Evolutionary conservation across 2,797 vertebrate species (phyloP).

Genomic region (Psittacula derbiana): DNA sequence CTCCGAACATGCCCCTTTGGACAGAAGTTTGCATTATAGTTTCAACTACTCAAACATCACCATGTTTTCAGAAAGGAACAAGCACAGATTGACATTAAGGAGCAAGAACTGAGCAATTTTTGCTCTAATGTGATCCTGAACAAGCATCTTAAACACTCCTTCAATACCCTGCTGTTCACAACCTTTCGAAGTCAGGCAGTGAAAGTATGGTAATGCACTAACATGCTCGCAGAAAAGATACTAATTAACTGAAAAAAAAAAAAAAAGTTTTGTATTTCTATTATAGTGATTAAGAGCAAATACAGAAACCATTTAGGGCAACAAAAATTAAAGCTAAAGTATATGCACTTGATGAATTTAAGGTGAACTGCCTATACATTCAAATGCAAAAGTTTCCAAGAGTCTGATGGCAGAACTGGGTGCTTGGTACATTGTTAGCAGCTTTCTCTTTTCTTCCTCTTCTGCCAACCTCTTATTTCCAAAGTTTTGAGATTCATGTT

Average conservation of each 20-base stretch:
- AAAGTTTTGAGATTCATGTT: neutral
- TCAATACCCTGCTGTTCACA: neutral
- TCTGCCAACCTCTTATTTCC: neutral
- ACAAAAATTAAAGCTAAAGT: too few relatives aligned
- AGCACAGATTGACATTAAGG: neutral
- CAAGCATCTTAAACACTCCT: rapidly evolving
- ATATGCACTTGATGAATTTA: neutral
- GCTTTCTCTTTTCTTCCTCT: neutral
- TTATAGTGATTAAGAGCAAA: neutral
- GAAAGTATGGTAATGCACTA: neutral
- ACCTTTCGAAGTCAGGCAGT: neutral
- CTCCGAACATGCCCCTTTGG: neutral
- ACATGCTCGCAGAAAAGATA: neutral
- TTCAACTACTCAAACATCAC: neutral
- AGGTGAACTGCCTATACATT: neutral
- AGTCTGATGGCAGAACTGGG: neutral
- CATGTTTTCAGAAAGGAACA: neutral
- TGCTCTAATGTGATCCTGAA: neutral
- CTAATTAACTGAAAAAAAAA: neutral
- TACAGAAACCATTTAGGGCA: neutral
- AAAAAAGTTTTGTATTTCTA: neutral
- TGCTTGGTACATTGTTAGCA: neutral
- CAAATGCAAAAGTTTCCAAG: neutral
- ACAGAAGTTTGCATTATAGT: neutral
- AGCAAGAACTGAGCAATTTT: neutral